phyloP scores from a whole-genome alignment of 2,888 invertebrate species.

The Melinaea marsaeus region DNA sequence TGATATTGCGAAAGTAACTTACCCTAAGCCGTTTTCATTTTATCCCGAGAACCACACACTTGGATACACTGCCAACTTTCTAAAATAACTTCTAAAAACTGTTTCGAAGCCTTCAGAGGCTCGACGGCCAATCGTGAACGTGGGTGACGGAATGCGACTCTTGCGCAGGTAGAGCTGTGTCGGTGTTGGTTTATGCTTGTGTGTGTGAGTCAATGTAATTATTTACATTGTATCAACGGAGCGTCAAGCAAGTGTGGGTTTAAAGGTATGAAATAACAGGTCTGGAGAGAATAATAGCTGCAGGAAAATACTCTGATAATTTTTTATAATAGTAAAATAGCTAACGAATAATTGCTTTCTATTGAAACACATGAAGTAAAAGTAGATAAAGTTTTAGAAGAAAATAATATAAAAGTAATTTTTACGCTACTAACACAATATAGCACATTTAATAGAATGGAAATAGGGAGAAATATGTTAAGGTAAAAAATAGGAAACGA shows the following conservation, averaged over 20 bases:
- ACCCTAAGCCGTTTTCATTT: slow-evolving; percentile 38
- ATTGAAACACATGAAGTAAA: too few relatives aligned
- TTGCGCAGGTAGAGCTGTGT: slow-evolving; percentile 64
- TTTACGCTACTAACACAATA: too few relatives aligned
- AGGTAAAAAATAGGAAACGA: too few relatives aligned
- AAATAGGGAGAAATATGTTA: too few relatives aligned
- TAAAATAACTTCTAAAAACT: slow-evolving; percentile 50
- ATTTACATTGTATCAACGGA: slow-evolving; percentile 50
- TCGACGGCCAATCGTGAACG: slow-evolving; percentile 65
- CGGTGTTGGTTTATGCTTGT: slow-evolving; percentile 38
- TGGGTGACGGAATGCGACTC: slow-evolving; percentile 73
- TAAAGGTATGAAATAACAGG: slow-evolving; percentile 29
- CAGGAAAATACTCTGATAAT: not conserved
- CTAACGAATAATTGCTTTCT: too few relatives aligned
- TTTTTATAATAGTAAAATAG: not conserved
- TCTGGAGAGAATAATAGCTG: slow-evolving; percentile 18
- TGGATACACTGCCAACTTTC: slow-evolving; percentile 55
- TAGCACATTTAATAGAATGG: too few relatives aligned
- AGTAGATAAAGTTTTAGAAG: too few relatives aligned
- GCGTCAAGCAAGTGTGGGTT: slow-evolving; percentile 38
- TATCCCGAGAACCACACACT: slow-evolving; percentile 27
- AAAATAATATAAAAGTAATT: slow-evolving; percentile 2
- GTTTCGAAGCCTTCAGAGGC: slow-evolving; percentile 61
- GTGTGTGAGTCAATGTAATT: slow-evolving; percentile 53
- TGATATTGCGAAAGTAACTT: slow-evolving; percentile 23